These are phyloP conservation scores for Trachelipus rathkii DNA, from an alignment of 1,140 invertebrate genomes.

Conservation along the genomic window DNA sequence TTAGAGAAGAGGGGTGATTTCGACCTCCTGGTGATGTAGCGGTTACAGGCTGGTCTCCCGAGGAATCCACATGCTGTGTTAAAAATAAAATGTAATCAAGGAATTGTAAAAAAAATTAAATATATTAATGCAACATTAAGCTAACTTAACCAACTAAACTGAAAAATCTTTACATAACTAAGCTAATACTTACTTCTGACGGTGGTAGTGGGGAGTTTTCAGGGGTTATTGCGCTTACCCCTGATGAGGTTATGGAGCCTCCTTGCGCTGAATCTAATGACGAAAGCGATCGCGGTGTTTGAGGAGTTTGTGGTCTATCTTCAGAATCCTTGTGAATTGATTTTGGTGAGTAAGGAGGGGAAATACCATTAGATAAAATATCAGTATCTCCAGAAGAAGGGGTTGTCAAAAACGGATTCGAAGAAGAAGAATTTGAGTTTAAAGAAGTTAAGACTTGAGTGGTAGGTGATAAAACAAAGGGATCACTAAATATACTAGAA, in stretches of 20 bases:
- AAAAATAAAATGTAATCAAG: not conserved
- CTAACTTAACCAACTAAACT: not conserved
- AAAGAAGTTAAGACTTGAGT: not conserved
- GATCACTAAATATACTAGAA: not conserved
- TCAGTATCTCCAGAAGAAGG: not conserved
- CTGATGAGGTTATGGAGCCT: conserved; percentile 2
- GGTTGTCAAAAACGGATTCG: not conserved
- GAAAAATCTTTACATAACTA: not conserved
- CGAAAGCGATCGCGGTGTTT: not conserved
- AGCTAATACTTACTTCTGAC: not conserved
- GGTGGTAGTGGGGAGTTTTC: not conserved
- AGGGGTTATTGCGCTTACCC: not conserved
- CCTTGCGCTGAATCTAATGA: not conserved
- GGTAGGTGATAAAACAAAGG: not conserved
- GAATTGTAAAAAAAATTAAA: not conserved
- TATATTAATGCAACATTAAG: not conserved
- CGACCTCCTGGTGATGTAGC: not conserved
- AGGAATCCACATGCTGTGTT: not conserved
- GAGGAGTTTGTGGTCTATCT: not conserved
- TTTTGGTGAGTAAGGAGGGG: not conserved
- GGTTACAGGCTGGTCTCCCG: not conserved
- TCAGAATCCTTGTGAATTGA: not conserved
- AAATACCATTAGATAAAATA: not conserved
- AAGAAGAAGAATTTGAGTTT: not conserved
- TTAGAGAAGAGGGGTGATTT: not conserved